Base-by-base conservation (phyloP, 2,797 vertebrate species). In the Anniella stebbinsi region DNA sequence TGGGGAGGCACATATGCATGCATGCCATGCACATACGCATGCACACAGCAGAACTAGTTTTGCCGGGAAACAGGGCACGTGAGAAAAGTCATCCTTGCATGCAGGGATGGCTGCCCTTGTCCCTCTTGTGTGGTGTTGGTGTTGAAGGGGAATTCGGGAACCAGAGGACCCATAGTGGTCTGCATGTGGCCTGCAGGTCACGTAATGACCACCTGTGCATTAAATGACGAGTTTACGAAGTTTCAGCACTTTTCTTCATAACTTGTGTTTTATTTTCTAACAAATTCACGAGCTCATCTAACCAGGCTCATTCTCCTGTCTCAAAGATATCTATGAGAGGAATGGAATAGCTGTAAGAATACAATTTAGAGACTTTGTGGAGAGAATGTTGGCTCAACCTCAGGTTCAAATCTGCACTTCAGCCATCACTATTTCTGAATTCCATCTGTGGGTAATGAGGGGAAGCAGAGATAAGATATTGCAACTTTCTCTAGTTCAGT, bases 161-260 rank as follows among this genome's bases (percentile, higher is more conserved):
- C 21, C 60, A 23, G 18, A 63, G 21, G 60, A 51, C 10, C 51
- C 10, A 11, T 8, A 51, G 51, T 9, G 51, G 51, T 45, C 60
- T 18, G 13, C 17, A 63, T 63, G 60, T 17, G 17, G 15, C 18
- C 60, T 4, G 15, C 18, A 63, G 60, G 60, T 63, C 17, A 17
- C 17, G 18, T 63, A 63, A 63, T 63, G 60, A 4, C 15, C 60
- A 21, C 60, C 60, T 5, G 5, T 21, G 17, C 60, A 63, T 63
- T 63, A 95, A 95, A 96, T 95, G 92, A 94, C 92, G 90, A 94
- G 86, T 94, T 94, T 93, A 90, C 93, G 93, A 88, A 91, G 30
- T 86, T 83, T 60, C 21, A 73, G 3, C 45, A 23, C 28, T 72
- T 87, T 63, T 67, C 51, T 63, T 83, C 28, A 23, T 60, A 48